Percentiles rank a stretch among this genome's conserved stretches.
These are phyloP conservation scores for Luehdorfia chinensis DNA, from an alignment of 1,140 invertebrate genomes.

Conservation along the genomic window DNA sequence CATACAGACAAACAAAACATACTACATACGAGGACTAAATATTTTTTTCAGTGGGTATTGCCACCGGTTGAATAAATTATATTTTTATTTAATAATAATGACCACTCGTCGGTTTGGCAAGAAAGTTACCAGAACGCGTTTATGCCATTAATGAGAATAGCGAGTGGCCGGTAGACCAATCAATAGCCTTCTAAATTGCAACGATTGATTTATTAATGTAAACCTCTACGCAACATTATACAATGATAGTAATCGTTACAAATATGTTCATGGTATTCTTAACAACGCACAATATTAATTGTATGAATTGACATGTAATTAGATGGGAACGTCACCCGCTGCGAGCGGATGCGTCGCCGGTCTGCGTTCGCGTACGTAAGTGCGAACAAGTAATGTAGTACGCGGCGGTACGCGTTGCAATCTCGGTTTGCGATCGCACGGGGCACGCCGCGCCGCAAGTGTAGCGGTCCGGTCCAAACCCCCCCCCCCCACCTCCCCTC, in stretches of 20 bases:
- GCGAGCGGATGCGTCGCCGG: not conserved
- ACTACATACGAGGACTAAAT: conserved; percentile 44
- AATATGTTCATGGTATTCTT: conserved; percentile 45
- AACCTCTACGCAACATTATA: conserved; percentile 68
- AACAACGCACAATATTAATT: conserved; percentile 71
- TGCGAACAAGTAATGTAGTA: not conserved
- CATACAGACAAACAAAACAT: conserved; percentile 56
- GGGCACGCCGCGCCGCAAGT: too few relatives aligned
- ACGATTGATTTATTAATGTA: conserved; percentile 30
- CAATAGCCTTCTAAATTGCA: conserved; percentile 48
- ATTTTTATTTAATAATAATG: not conserved
- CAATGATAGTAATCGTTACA: conserved; percentile 59
- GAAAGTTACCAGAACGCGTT: not conserved
- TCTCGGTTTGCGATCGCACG: too few relatives aligned
- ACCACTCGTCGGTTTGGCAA: conserved; percentile 17
- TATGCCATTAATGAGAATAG: not conserved
- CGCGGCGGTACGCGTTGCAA: not conserved
- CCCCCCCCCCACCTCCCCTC: not conserved
- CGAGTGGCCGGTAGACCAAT: conserved; percentile 39
- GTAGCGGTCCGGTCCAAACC: too few relatives aligned
- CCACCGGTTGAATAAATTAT: too few relatives aligned
- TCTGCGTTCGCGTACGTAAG: too few relatives aligned
- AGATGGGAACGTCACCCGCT: conserved; percentile 21
- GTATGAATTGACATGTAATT: conserved; percentile 71
- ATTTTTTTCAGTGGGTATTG: conserved; percentile 32